These are phyloP conservation scores for Dolichoris vasculosae DNA, from an alignment of 1,140 invertebrate genomes.

Conservation along the genomic window DNA sequence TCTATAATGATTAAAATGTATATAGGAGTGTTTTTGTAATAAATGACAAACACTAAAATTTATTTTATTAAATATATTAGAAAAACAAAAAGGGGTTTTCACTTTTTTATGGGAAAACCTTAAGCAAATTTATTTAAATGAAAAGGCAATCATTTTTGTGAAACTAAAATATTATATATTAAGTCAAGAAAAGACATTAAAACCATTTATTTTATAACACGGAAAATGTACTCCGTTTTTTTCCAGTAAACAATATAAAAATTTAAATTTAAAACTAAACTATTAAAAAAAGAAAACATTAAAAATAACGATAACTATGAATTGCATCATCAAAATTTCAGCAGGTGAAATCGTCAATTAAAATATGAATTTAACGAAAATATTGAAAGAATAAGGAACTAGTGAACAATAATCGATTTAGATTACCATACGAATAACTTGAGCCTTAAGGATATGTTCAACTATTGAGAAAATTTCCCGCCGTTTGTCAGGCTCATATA, in stretches of 20 bases:
- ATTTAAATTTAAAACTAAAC: neutral
- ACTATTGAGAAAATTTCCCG: slow-evolving; percentile 5
- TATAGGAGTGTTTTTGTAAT: too few species aligned
- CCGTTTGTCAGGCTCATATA: slow-evolving; percentile 1
- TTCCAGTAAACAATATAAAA: neutral
- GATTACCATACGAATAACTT: neutral
- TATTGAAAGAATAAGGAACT: neutral
- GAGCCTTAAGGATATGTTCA: neutral
- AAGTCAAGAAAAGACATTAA: neutral
- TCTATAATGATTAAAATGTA: neutral
- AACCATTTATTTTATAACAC: neutral
- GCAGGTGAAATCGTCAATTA: neutral
- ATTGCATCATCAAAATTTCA: slow-evolving; percentile 1
- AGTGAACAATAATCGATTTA: slow-evolving; percentile 10
- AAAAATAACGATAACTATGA: neutral
- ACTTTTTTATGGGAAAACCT: neutral
- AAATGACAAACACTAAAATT: neutral
- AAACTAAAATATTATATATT: neutral
- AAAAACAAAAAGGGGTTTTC: neutral
- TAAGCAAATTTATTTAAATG: neutral
- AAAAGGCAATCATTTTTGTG: neutral
- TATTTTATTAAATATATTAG: neutral
- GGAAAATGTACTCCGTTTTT: neutral
- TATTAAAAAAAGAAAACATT: neutral
- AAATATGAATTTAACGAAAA: neutral